These are phyloP conservation scores for Sebastes steindachneri DNA, from an alignment of 2,797 vertebrate genomes.

Conservation along the genomic window DNA sequence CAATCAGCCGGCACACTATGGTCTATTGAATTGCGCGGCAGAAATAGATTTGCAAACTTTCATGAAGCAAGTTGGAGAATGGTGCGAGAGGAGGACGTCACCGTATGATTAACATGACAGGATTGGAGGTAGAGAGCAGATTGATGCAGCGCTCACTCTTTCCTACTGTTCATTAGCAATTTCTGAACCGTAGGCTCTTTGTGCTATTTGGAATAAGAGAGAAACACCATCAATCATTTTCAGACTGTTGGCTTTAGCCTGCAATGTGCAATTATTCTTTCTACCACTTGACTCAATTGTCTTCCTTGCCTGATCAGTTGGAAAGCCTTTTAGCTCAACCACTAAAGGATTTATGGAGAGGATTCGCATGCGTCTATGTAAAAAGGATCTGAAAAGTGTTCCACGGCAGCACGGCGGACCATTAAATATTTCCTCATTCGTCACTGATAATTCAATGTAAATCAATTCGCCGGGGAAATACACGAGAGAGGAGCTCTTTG, in stretches of 20 bases:
- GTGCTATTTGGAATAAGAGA: constrained; percentile 42
- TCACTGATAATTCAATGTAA: constrained; percentile 14
- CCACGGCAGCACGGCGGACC: background rate
- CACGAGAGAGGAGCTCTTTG: background rate
- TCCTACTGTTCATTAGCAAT: constrained; percentile 54
- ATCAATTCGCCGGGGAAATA: constrained; percentile 1
- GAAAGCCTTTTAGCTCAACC: constrained; percentile 38
- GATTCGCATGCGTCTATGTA: constrained; percentile 20
- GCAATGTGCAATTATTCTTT: constrained; percentile 53
- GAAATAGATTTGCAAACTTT: constrained; percentile 49
- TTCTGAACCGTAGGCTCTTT: constrained; percentile 50
- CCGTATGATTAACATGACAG: constrained; percentile 53
- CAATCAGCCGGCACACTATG: constrained; percentile 10
- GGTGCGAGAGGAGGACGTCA: constrained; percentile 37
- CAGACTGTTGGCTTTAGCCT: constrained; percentile 50
- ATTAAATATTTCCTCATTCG: background rate
- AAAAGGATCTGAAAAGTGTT: constrained; percentile 6
- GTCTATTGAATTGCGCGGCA: constrained; percentile 24
- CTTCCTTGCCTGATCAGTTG: constrained; percentile 42
- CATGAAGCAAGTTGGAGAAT: constrained; percentile 13
- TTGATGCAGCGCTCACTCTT: constrained; percentile 37
- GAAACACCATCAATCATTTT: constrained; percentile 59
- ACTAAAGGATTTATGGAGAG: constrained; percentile 29
- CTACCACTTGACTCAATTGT: constrained; percentile 38
- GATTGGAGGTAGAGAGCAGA: constrained; percentile 24